Conservation (phyloP, 2,888 invertebrate species). For the Taphrorychus bicolor region DNA sequence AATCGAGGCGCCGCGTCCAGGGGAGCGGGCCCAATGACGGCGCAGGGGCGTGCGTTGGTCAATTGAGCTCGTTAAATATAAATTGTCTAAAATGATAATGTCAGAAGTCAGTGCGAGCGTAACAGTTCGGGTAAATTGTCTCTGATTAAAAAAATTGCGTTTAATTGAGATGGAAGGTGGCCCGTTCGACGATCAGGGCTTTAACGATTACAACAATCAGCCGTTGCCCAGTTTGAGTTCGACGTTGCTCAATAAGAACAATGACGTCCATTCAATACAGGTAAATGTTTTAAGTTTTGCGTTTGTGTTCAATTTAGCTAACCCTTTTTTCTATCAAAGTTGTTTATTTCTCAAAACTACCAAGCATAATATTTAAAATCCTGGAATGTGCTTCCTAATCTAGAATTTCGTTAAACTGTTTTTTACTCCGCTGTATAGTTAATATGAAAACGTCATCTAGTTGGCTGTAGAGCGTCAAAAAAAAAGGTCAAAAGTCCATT, state of each 20-base stretch:
- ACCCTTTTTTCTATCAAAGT: too few species aligned
- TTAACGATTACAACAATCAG: slow-evolving; percentile 75
- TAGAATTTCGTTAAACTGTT: too few species aligned
- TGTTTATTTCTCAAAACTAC: too few species aligned
- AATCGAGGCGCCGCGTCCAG: neutral
- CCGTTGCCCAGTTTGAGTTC: slow-evolving; percentile 59
- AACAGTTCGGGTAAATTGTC: slow-evolving; percentile 50
- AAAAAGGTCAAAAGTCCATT: too few species aligned
- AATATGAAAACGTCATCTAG: too few species aligned
- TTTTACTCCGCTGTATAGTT: too few species aligned
- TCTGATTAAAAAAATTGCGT: slow-evolving; percentile 52
- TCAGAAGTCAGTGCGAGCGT: slow-evolving; percentile 58
- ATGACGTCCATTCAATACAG: slow-evolving; percentile 70
- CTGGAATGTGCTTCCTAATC: too few species aligned
- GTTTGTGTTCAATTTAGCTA: neutral
- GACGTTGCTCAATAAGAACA: slow-evolving; percentile 54
- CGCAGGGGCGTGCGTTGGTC: slow-evolving; percentile 42
- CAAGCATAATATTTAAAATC: too few species aligned
- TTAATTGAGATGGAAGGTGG: slow-evolving; percentile 68
- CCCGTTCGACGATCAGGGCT: slow-evolving; percentile 80
- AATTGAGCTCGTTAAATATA: slow-evolving; percentile 62
- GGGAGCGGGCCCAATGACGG: slow-evolving; percentile 25
- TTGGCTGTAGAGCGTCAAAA: too few species aligned
- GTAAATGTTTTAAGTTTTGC: slow-evolving; percentile 16
- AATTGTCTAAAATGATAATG: slow-evolving; percentile 62